These are phyloP conservation scores for Rutpela maculata DNA, from an alignment of 2,888 invertebrate species.

Conservation along the genomic window DNA sequence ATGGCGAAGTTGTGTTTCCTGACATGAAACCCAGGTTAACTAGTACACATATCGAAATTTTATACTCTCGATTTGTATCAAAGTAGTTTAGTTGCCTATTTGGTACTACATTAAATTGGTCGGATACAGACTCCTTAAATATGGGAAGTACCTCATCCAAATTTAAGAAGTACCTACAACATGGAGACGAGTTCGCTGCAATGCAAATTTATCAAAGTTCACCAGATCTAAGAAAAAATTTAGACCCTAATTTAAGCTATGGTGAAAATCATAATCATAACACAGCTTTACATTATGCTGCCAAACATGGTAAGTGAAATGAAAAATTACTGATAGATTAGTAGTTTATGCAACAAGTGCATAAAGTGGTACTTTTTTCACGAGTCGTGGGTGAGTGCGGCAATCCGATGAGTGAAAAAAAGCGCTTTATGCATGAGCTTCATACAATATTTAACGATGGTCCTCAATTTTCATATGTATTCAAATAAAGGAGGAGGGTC, in stretches of 20 bases:
- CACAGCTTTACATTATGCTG: conserved; percentile 81
- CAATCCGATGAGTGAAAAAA: too few species aligned
- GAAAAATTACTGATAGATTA: not conserved
- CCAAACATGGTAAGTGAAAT: conserved; percentile 76
- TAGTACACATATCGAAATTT: conserved; percentile 65
- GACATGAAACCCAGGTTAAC: conserved; percentile 66
- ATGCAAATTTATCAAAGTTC: conserved; percentile 80
- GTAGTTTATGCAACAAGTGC: too few species aligned
- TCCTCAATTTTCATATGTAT: too few species aligned
- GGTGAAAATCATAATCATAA: conserved; percentile 81
- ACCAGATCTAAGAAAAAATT: conserved; percentile 79
- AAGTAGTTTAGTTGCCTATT: conserved; percentile 45
- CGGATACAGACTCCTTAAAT: conserved; percentile 45
- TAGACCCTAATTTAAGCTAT: conserved; percentile 82
- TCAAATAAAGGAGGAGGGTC: too few species aligned
- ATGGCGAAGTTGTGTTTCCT: conserved; percentile 68
- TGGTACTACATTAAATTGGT: conserved; percentile 14
- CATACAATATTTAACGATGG: too few species aligned
- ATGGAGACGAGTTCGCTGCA: conserved; percentile 83
- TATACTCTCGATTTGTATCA: conserved; percentile 49
- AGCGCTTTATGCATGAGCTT: too few species aligned
- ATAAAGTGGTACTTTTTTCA: too few species aligned
- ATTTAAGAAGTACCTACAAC: conserved; percentile 82
- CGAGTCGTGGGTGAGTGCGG: too few species aligned
- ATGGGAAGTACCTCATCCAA: conserved; percentile 84